These are phyloP conservation scores for Pachliopta kotzebuea DNA, from an alignment of 2,888 invertebrate genomes.

Conservation along the genomic window DNA sequence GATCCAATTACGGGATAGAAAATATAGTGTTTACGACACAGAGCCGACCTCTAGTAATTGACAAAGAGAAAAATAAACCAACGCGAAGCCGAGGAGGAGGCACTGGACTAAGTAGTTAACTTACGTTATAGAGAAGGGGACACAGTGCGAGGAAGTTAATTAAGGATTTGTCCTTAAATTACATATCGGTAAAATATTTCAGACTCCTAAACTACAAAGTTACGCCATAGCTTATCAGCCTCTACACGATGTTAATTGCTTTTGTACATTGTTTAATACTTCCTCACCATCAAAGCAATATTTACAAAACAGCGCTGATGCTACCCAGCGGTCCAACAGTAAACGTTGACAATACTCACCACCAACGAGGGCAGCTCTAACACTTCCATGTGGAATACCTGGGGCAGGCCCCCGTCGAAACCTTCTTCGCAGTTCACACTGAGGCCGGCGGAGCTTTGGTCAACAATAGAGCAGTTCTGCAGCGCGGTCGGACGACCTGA, in stretches of 20 bases:
- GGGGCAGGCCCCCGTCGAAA: slow-evolving; percentile 92
- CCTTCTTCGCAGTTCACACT: slow-evolving; percentile 91
- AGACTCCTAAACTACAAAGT: no score
- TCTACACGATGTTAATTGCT: no score
- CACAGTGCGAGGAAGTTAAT: not conserved
- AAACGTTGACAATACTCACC: slow-evolving; percentile 42
- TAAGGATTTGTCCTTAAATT: no score
- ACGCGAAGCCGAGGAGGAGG: not conserved
- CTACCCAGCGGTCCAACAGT: no score
- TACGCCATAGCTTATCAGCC: no score
- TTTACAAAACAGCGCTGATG: no score
- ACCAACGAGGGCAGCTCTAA: slow-evolving; percentile 84
- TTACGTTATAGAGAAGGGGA: not conserved
- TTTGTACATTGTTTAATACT: no score
- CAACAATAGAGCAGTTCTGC: slow-evolving; percentile 91
- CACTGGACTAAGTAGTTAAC: slow-evolving; percentile 9
- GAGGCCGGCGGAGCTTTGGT: slow-evolving; percentile 83
- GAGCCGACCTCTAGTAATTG: slow-evolving; percentile 26
- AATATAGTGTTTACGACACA: slow-evolving; percentile 25
- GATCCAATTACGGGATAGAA: slow-evolving; percentile 28
- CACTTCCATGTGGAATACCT: slow-evolving; percentile 90
- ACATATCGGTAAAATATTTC: no score
- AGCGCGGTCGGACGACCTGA: slow-evolving; percentile 91
- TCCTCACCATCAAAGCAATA: no score
- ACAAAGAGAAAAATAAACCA: slow-evolving; percentile 22